Base-by-base conservation (phyloP, 2,888 invertebrate genomes). In the Ormyrus nitidulus region DNA sequence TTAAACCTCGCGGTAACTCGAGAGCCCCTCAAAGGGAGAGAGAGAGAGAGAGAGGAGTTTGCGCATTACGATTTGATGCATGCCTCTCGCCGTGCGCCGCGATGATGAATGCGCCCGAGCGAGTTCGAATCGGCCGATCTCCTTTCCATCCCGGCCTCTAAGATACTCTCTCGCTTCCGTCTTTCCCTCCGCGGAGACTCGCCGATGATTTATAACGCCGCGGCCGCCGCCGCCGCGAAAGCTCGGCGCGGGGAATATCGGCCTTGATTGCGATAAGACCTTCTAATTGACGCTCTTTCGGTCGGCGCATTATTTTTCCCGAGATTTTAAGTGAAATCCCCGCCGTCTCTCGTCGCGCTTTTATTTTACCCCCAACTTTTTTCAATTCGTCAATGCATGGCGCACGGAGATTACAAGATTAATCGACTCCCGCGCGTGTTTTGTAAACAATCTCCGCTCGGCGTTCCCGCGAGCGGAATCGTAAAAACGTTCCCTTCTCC, bases 1-100 rank as follows among this genome's bases (percentile, higher is more conserved):
- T 87, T 87, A 86, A 86, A 86, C 81, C 83, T 82, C 84, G 85
- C 13, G 48, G 72, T 85, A 87, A 87, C 85, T 83, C 75, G 86
- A 87, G 85, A 61, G 19, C n/a, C 48, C 58, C 64, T 70, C 70
- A 19, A 70, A 46, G 49, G 34, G 49, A 44, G 54, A 44, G 11
- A 54, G 59, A 51, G 62, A 46, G 61, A 34, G 34, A 2, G 49
- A 44, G 44, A 19, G 61, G 59, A 51, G 62, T 19, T 54, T 61
- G 68, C 68, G 61, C 58, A 73, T 64, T 74, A 58, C 68, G 64
- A 70, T 58, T 82, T 81, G 83, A 85, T 84, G 84, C 83, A 80
- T 84, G 82, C 48, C 73, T 53, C 34, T 19, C 44, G 13, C 71
- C 51, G 65, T 75, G 74, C 76, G 77, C 65, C 72, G 66, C 66